Evolutionary conservation across 2,888 invertebrate genomes (phyloP).

Genomic region (Heteromyza rotundicornis): DNA sequence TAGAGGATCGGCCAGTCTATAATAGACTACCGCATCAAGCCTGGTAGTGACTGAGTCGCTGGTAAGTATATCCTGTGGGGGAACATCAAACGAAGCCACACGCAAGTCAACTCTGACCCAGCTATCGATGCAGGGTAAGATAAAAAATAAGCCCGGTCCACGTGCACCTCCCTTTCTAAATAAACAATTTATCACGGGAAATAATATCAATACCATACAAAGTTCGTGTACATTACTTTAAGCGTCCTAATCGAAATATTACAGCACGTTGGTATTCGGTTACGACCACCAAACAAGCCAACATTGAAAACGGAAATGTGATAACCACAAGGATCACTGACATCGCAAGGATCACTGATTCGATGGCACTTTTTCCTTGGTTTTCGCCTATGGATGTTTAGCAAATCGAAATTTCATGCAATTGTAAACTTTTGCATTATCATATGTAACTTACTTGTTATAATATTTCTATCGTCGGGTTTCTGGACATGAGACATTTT

Average conservation of each 20-base stretch:
- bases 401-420: no score
- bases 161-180: conserved; percentile 63
- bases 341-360: conserved; percentile 25
- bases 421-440: no score
- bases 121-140: conserved; percentile 69
- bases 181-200: neutral
- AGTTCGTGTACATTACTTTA: conserved; percentile 23
- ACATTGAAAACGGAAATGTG: conserved; percentile 49
- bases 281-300: conserved; percentile 59
- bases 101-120: conserved; percentile 68
- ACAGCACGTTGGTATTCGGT: conserved; percentile 69
- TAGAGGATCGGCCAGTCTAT: conserved; percentile 75
- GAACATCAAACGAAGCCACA: conserved; percentile 69
- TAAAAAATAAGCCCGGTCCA: conserved; percentile 68
- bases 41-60: conserved; percentile 91
- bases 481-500: no score
- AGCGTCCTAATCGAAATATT: conserved; percentile 68
- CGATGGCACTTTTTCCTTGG: no score
- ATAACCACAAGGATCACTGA: conserved; percentile 42
- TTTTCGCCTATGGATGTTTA: no score
- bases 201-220: neutral
- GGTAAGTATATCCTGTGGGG: conserved; percentile 74
- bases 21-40: conserved; percentile 87
- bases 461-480: no score
- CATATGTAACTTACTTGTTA: no score